Evolutionary conservation across 2,888 invertebrate species (phyloP).

Genomic region (Marasmarcha lunaedactyla): DNA sequence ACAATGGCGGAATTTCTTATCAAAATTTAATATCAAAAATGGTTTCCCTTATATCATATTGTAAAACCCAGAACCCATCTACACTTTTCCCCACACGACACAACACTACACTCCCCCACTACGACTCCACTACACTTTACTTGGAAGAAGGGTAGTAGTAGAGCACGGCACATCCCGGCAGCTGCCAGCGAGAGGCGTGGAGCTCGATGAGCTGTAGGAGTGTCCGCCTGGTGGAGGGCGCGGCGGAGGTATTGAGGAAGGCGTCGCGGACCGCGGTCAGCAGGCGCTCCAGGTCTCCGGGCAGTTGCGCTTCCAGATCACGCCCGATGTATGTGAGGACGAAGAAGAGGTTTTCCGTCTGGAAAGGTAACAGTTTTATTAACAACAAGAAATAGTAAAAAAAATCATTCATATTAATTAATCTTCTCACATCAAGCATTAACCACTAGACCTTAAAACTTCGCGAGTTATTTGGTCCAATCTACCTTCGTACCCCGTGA

Average conservation of each 20-base stretch:
- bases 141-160: slow-evolving; percentile 85
- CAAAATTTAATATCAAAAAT: no score
- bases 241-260: slow-evolving; percentile 81
- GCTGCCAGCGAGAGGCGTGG: slow-evolving; percentile 91
- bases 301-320: slow-evolving; percentile 86
- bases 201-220: slow-evolving; percentile 90
- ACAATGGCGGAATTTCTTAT: no score
- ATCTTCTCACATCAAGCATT: no score
- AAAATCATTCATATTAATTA: no score
- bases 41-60: no score
- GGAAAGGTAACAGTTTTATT: slow-evolving; percentile 15
- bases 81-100: slow-evolving; percentile 24
- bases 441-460: no score
- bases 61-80: no score
- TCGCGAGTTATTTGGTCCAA: no score
- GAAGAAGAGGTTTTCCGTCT: slow-evolving; percentile 91
- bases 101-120: not conserved
- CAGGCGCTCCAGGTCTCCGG: slow-evolving; percentile 82
- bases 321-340: slow-evolving; percentile 90
- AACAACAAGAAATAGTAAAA: not conserved
- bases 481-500: no score
- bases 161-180: slow-evolving; percentile 88
- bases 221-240: slow-evolving; percentile 84
- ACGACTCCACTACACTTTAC: slow-evolving; percentile 23
- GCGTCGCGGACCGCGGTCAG: slow-evolving; percentile 86